phyloP scores from a whole-genome alignment of 1,140 invertebrate genomes.

The Micrasema minimum region DNA sequence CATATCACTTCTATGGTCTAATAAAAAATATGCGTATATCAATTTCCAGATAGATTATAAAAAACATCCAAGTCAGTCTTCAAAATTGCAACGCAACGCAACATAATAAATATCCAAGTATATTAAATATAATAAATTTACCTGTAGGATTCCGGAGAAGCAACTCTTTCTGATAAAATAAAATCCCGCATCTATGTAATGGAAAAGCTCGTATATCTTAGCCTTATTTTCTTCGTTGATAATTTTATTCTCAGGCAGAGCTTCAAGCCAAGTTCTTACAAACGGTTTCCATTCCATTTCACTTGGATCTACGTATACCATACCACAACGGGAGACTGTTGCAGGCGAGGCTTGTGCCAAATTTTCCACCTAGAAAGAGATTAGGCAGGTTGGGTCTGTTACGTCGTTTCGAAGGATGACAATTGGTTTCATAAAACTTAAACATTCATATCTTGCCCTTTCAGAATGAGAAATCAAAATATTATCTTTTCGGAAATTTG shows the following conservation, averaged over 20 bases:
- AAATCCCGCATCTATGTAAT: constrained; percentile 68
- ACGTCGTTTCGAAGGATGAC: too few species aligned
- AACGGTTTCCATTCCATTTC: constrained; percentile 70
- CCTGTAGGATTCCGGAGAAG: constrained; percentile 61
- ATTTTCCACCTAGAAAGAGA: constrained; percentile 84
- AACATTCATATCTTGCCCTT: too few species aligned
- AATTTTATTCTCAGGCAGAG: constrained; percentile 57
- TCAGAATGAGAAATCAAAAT: too few species aligned
- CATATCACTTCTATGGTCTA: too few species aligned
- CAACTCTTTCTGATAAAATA: constrained; percentile 63
- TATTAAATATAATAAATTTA: constrained; percentile 37
- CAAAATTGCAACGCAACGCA: too few species aligned
- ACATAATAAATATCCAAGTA: neutral
- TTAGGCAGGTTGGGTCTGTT: too few species aligned
- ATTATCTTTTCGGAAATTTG: too few species aligned
- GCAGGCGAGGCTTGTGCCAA: constrained; percentile 88
- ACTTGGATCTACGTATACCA: constrained; percentile 90
- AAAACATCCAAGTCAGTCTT: too few species aligned
- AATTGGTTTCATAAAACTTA: too few species aligned
- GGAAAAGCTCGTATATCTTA: constrained; percentile 70
- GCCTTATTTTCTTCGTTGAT: constrained; percentile 66
- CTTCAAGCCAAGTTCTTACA: constrained; percentile 58
- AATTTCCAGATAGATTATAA: too few species aligned
- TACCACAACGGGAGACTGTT: constrained; percentile 85
- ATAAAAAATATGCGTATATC: too few species aligned